Percentiles rank a stretch among this genome's conserved stretches.
These are phyloP conservation scores for Chloroceryle amazona DNA, from an alignment of 2,797 vertebrate genomes.

Conservation along the genomic window DNA sequence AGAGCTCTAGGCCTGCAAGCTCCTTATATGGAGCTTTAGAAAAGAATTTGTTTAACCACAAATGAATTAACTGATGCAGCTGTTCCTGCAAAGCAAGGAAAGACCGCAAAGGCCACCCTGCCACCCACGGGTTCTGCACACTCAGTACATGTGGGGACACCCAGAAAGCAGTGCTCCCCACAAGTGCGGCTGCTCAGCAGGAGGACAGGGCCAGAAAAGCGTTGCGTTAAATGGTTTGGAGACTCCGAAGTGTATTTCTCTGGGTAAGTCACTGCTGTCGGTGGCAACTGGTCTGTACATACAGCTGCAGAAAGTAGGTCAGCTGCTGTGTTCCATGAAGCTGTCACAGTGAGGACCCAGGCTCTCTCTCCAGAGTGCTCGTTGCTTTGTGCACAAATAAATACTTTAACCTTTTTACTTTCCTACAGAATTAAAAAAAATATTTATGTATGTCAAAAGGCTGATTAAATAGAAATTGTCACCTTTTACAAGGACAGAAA, in stretches of 20 bases:
- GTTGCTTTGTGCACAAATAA: not conserved
- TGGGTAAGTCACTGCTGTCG: accelerated
- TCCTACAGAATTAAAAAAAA: not conserved
- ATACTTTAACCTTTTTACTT: not conserved
- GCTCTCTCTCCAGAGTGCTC: accelerated
- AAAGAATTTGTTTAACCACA: constrained; percentile 33
- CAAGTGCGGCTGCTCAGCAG: not conserved
- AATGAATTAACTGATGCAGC: constrained; percentile 1
- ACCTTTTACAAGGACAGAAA: not conserved
- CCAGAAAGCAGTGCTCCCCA: not conserved
- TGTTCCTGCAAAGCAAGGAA: not conserved
- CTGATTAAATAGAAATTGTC: not conserved
- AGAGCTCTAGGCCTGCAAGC: constrained; percentile 18
- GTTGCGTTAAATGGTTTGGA: accelerated
- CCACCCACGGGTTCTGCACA: accelerated
- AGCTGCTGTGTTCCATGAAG: accelerated
- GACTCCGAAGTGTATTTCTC: accelerated
- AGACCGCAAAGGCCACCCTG: accelerated
- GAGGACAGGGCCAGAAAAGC: not conserved
- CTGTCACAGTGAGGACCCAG: not conserved
- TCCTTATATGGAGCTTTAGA: constrained; percentile 55
- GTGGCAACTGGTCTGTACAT: accelerated
- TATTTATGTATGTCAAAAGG: not conserved
- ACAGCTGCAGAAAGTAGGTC: accelerated
- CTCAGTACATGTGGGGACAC: accelerated